A percentile compares a stretch with the other conserved stretches of the same genome.
Evolutionary conservation across 2,888 invertebrate genomes (phyloP).

Genomic region (Diplolepis rosae): DNA sequence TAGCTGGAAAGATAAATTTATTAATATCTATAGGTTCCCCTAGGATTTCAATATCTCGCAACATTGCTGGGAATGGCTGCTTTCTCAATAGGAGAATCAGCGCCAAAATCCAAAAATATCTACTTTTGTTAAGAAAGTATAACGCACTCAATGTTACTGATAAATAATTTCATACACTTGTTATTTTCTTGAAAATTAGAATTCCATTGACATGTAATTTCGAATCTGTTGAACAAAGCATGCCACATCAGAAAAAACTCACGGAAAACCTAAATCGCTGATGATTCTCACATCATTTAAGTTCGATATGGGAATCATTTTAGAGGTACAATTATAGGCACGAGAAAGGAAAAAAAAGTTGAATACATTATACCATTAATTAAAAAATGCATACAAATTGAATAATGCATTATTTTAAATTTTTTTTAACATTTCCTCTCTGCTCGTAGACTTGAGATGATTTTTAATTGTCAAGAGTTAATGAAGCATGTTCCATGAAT

Average conservation of each 20-base stretch:
- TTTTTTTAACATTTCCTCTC: constrained; percentile 39
- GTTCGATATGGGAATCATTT: not conserved
- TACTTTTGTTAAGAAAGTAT: not conserved
- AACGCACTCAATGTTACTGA: not conserved
- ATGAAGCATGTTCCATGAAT: constrained; percentile 33
- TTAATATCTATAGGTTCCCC: too few relatives aligned
- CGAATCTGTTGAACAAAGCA: constrained; percentile 57
- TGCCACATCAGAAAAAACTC: constrained; percentile 67
- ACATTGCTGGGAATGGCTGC: constrained; percentile 13
- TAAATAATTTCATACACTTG: constrained; percentile 1
- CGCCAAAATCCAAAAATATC: not conserved
- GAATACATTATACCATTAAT: not conserved
- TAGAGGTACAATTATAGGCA: not conserved
- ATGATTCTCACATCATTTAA: constrained; percentile 53
- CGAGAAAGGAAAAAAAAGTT: not conserved
- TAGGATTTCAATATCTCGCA: too few relatives aligned
- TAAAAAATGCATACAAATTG: not conserved
- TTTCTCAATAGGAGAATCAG: constrained; percentile 2
- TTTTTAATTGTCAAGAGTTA: constrained; percentile 36
- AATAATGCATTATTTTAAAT: not conserved
- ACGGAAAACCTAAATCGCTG: constrained; percentile 55
- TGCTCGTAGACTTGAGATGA: constrained; percentile 45
- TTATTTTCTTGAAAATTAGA: constrained; percentile 8
- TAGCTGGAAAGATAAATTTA: too few relatives aligned
- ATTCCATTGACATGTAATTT: not conserved